These are phyloP conservation scores for Argyrosomus japonicus DNA, from an alignment of 2,113 vertebrate genomes.

Conservation along the genomic window DNA sequence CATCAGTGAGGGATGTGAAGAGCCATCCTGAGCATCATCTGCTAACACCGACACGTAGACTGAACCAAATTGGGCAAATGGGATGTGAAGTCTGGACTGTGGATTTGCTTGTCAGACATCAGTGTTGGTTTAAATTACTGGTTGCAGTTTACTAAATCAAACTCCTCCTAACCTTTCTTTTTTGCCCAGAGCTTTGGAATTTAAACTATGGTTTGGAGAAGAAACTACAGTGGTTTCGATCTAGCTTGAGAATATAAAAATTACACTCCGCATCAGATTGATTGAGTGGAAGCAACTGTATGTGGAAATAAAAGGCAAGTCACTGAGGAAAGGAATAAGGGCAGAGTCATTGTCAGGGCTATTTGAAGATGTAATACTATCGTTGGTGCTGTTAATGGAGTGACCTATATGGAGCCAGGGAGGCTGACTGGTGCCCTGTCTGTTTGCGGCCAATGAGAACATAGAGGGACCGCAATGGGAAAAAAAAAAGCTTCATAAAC, in stretches of 20 bases:
- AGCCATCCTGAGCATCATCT: conserved; percentile 62
- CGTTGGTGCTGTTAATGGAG: conserved; percentile 42
- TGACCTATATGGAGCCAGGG: conserved; percentile 41
- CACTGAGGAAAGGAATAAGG: neutral
- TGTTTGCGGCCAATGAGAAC: conserved; percentile 13
- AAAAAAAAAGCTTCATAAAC: neutral
- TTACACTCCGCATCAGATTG: too few relatives aligned
- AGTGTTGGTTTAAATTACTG: conserved; percentile 42
- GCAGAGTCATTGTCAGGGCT: conserved; percentile 13
- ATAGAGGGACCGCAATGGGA: neutral
- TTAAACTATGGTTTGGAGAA: neutral
- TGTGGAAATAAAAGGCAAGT: conserved; percentile 31
- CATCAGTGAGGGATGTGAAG: conserved; percentile 72
- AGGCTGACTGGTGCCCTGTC: conserved; percentile 29
- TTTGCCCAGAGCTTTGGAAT: conserved; percentile 13
- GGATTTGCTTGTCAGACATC: conserved; percentile 46
- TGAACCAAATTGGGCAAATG: conserved; percentile 67
- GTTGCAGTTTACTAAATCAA: conserved; percentile 29
- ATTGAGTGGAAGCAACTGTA: neutral
- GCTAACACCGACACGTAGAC: conserved; percentile 51
- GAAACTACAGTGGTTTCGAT: neutral
- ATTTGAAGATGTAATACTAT: conserved; percentile 41
- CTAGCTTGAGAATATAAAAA: too few relatives aligned
- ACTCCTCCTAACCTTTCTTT: neutral
- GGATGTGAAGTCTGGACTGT: conserved; percentile 48